Evolutionary conservation across 2,888 invertebrate genomes (phyloP).

Genomic region (Anorthoa munda): DNA sequence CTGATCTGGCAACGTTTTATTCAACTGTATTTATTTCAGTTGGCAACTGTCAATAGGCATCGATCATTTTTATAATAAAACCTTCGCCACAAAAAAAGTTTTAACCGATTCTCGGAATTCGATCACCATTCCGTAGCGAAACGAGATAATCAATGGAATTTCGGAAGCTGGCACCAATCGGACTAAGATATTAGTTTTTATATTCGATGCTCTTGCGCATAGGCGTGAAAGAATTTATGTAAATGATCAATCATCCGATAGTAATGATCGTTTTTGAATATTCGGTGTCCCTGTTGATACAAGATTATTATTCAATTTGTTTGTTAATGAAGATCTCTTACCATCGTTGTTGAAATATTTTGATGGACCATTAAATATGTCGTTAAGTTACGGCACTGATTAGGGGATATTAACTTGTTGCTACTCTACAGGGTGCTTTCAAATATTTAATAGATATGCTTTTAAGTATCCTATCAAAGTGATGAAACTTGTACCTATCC

Average conservation of each 20-base stretch:
- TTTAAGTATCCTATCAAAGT: slow-evolving; percentile 37
- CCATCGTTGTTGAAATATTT: slow-evolving; percentile 41
- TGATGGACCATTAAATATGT: slow-evolving; percentile 45
- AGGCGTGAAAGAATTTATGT: slow-evolving; percentile 76
- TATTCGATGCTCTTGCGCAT: slow-evolving; percentile 63
- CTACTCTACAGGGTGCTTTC: slow-evolving; percentile 35
- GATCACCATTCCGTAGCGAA: slow-evolving; percentile 65
- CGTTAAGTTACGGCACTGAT: slow-evolving; percentile 38
- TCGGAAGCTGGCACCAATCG: slow-evolving; percentile 74
- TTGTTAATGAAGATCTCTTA: slow-evolving; percentile 53
- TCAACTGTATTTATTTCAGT: slow-evolving; percentile 23
- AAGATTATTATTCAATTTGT: slow-evolving; percentile 57
- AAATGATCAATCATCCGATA: slow-evolving; percentile 69
- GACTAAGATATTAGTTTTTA: slow-evolving; percentile 69
- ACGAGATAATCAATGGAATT: slow-evolving; percentile 74
- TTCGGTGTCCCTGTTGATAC: slow-evolving; percentile 29
- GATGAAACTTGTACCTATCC: slow-evolving; percentile 9
- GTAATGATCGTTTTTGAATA: slow-evolving; percentile 62
- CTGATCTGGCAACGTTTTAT: slow-evolving; percentile 1
- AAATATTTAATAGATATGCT: slow-evolving; percentile 25
- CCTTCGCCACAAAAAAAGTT: slow-evolving; percentile 44
- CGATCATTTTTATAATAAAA: slow-evolving; percentile 42
- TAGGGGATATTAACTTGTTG: slow-evolving; percentile 34
- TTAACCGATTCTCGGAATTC: slow-evolving; percentile 66
- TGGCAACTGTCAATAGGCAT: slow-evolving; percentile 17